phyloP scores from a whole-genome alignment of 1,140 invertebrate species.

The Hyposmocoma kahamanoa region DNA sequence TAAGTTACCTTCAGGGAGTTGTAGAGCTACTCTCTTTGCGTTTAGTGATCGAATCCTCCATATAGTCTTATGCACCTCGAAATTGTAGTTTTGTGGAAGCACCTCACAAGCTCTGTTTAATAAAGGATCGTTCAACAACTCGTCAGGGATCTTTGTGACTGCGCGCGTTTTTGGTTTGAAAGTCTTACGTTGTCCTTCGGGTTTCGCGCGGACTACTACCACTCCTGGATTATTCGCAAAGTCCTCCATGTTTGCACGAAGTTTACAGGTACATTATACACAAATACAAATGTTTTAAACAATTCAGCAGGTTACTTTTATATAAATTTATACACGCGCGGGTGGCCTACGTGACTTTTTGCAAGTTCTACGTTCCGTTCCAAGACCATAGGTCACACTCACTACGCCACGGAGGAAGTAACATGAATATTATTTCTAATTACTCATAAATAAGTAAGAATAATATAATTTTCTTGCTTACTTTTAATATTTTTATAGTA shows the following conservation, averaged over 20 bases:
- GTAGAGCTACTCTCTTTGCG: conserved; percentile 93
- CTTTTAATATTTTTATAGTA: too few species aligned
- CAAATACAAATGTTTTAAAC: conserved; percentile 13
- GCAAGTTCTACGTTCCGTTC: conserved; percentile 29
- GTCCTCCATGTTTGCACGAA: conserved; percentile 44
- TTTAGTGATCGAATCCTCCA: conserved; percentile 92
- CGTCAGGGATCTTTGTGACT: conserved; percentile 88
- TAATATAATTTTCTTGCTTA: too few species aligned
- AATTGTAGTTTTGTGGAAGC: conserved; percentile 97
- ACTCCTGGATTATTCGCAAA: conserved; percentile 45
- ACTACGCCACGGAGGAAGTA: too few species aligned
- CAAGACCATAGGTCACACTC: too few species aligned
- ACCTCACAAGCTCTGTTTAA: conserved; percentile 82
- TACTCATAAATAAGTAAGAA: too few species aligned
- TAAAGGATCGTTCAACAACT: conserved; percentile 86
- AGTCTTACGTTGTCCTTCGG: conserved; percentile 84
- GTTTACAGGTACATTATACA: conserved; percentile 6
- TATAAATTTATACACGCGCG: conserved; percentile 56
- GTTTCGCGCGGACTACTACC: conserved; percentile 84
- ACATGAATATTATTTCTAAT: too few species aligned
- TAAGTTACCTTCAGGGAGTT: conserved; percentile 93
- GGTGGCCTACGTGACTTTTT: conserved; percentile 65
- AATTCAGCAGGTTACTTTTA: conserved; percentile 31
- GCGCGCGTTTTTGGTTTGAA: conserved; percentile 81
- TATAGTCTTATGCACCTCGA: conserved; percentile 98